Evolutionary conservation across 2,888 invertebrate species (phyloP).

Genomic region (Crioceris asparagi): DNA sequence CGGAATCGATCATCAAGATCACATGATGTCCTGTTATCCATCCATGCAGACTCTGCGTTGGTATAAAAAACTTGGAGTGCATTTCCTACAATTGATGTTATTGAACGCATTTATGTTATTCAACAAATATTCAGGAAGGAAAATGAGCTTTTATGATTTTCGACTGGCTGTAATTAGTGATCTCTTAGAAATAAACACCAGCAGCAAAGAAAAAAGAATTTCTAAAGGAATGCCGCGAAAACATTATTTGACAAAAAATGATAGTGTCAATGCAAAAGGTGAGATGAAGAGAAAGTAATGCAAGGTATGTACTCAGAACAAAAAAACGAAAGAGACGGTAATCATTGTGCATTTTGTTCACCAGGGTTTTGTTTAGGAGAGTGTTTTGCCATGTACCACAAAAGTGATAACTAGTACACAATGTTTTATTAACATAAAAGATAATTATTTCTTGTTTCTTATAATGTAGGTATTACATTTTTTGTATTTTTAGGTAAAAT

Average conservation of each 20-base stretch:
- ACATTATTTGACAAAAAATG: background rate
- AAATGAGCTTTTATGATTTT: conserved; percentile 2
- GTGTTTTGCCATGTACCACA: background rate
- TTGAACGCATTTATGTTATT: conserved; percentile 8
- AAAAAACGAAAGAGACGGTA: background rate
- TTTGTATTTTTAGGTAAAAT: too few species aligned
- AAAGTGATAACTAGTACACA: too few species aligned
- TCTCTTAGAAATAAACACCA: too few species aligned
- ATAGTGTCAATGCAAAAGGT: background rate
- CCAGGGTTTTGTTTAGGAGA: background rate
- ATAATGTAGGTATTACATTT: too few species aligned
- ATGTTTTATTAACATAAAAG: too few species aligned
- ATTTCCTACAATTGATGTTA: conserved; percentile 9
- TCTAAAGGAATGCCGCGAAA: background rate
- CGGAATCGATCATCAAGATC: conserved; percentile 8
- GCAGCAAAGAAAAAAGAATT: background rate
- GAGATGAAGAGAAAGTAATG: background rate
- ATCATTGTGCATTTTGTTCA: background rate
- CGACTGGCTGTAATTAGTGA: background rate
- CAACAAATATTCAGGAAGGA: conserved; percentile 7
- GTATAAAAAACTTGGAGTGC: conserved; percentile 10
- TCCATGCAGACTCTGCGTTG: conserved; percentile 7
- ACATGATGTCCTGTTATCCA: conserved; percentile 11
- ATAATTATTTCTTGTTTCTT: too few species aligned
- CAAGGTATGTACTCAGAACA: background rate